Evolutionary conservation across 1,140 invertebrate species (phyloP), one percentile per base, ranked within the genome.

Genomic region (Platyscapa corneri): DNA sequence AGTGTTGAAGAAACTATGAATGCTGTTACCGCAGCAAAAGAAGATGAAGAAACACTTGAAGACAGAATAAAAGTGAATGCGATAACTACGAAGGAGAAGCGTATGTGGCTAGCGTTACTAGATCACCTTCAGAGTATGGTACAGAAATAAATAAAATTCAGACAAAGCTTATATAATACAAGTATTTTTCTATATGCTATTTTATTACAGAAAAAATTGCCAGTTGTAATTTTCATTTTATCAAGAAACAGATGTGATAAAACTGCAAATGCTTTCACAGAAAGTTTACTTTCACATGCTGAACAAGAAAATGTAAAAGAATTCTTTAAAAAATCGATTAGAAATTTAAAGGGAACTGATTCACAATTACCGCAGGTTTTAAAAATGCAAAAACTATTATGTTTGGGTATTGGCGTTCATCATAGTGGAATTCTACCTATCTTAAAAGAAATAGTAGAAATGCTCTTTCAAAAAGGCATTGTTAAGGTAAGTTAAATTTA

Each of bases 371-470:
- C 98, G 6, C 99, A 99, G 94, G 97, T 98, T 10, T 91, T 95
- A 37, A 94, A 94, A 83, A 95, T 99, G 92, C 94, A 96, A 90
- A 94, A 96, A 72, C 95, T 98, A 20, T 91, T 99, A n/a, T 95
- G 96, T 89, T 95, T 96, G 87, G 99, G 99, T 0, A 97, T 99
- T 86, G 99, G 98, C 0, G 96, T 99, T 27, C 99, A 99, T 94
- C 99, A 99, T 91, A 99, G 98, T 93, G 98, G 99, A 34, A 98
- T 99, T 88, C 92, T 99, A 79, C 99, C 99, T 0, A 97, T 99
- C 88, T 94, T 99, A 0, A 99, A 99, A 92, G 99, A 99, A 95
- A 98, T 99, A 76, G 98, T 99, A 0, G 99, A 99, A 94, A 97
- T 99, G 95, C 93, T 99, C 0, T 99, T 99, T 92, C 97, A 98